phyloP scores from a whole-genome alignment of 2,888 invertebrate genomes.

The Sinodicranocentrus sp. region DNA sequence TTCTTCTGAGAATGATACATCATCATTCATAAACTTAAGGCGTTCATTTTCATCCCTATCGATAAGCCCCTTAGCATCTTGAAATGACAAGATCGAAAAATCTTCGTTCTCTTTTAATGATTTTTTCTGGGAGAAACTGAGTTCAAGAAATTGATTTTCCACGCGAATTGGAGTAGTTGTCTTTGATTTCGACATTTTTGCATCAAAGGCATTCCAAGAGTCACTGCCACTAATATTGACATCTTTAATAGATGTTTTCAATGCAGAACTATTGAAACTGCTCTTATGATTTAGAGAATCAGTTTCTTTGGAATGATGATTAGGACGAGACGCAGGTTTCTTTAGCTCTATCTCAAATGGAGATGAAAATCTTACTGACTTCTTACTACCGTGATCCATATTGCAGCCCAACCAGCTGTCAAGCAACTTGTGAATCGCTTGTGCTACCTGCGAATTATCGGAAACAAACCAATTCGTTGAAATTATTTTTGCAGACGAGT shows the following conservation, averaged over 20 bases:
- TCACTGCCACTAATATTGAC: conserved; percentile 9
- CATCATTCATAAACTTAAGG: conserved; percentile 59
- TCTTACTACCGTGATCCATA: background rate
- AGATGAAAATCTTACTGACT: conserved; percentile 22
- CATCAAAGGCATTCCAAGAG: conserved; percentile 62
- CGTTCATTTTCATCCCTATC: conserved; percentile 65
- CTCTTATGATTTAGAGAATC: background rate
- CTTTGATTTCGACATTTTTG: conserved; percentile 44
- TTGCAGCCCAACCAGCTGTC: too few species aligned
- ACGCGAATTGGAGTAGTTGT: conserved; percentile 12
- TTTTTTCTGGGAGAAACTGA: conserved; percentile 34
- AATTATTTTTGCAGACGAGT: too few species aligned
- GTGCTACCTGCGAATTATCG: too few species aligned
- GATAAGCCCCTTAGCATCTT: conserved; percentile 59
- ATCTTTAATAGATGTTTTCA: too few species aligned
- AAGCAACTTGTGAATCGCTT: too few species aligned
- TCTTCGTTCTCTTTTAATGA: conserved; percentile 32
- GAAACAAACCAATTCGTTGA: too few species aligned
- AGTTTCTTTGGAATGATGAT: background rate
- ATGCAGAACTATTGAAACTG: background rate
- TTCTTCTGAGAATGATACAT: conserved; percentile 49
- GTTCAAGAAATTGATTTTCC: conserved; percentile 45
- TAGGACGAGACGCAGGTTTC: background rate
- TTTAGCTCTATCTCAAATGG: conserved; percentile 20
- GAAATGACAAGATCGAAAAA: conserved; percentile 40